Conservation (phyloP, 2,113 vertebrate genomes). For the Laticauda laticaudata region DNA sequence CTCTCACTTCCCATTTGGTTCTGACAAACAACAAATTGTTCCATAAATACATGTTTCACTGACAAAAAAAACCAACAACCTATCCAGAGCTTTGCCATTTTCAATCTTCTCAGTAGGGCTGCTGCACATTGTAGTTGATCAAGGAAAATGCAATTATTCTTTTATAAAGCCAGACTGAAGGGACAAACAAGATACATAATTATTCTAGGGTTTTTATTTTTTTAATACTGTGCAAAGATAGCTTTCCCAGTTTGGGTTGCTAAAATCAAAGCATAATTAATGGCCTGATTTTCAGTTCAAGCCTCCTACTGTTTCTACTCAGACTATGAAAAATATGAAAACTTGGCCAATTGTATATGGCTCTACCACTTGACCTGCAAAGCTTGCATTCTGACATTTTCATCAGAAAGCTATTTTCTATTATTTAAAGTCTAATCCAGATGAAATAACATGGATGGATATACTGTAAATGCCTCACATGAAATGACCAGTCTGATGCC, state of each 20-base stretch:
- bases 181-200: background rate
- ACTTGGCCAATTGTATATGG: background rate
- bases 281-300: background rate
- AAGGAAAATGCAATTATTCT: background rate
- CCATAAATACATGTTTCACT: background rate
- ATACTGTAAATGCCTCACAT: background rate
- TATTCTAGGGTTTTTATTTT: background rate
- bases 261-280: background rate
- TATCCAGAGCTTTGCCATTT: background rate
- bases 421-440: background rate
- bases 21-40: background rate
- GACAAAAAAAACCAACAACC: background rate
- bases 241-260: background rate
- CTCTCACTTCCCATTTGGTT: background rate
- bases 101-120: background rate
- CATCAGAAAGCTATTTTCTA: background rate
- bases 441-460: background rate
- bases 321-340: background rate
- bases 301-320: background rate
- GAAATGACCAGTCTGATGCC: background rate
- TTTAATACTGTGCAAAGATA: background rate
- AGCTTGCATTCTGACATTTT: background rate
- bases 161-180: background rate
- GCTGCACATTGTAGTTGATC: background rate
- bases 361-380: background rate